phyloP scores from a whole-genome alignment of 2,888 invertebrate species.

The Drosophila affinis region DNA sequence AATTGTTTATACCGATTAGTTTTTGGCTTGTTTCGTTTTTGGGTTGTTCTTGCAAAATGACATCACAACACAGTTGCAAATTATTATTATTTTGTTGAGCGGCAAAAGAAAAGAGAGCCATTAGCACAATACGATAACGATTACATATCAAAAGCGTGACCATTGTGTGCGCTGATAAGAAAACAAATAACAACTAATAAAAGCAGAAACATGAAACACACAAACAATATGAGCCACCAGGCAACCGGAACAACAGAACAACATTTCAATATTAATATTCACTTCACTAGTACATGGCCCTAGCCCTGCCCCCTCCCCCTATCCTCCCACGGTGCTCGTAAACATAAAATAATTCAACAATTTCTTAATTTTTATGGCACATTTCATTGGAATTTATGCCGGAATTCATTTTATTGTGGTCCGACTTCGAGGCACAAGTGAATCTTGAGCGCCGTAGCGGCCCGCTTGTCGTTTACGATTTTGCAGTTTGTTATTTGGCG shows the following conservation, averaged over 20 bases:
- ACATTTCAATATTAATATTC: slow-evolving; percentile 53
- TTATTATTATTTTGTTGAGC: slow-evolving; percentile 57
- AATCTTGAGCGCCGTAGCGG: slow-evolving; percentile 70
- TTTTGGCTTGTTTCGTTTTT: slow-evolving; percentile 51
- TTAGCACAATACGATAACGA: slow-evolving; percentile 53
- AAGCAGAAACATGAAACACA: slow-evolving; percentile 22
- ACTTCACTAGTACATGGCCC: slow-evolving; percentile 8
- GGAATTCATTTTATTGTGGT: slow-evolving; percentile 51
- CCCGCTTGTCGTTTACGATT: slow-evolving; percentile 72
- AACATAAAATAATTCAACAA: slow-evolving; percentile 72
- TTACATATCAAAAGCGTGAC: slow-evolving; percentile 64
- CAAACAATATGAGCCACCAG: slow-evolving; percentile 15
- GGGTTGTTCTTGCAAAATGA: slow-evolving; percentile 69
- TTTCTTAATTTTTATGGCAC: slow-evolving; percentile 73
- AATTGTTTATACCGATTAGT: slow-evolving; percentile 72
- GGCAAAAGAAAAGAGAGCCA: slow-evolving; percentile 68
- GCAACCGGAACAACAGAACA: slow-evolving; percentile 28
- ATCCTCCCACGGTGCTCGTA: slow-evolving; percentile 21
- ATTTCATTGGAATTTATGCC: slow-evolving; percentile 62
- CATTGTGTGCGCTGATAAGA: slow-evolving; percentile 71
- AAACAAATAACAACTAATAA: slow-evolving; percentile 41
- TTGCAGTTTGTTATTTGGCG: slow-evolving; percentile 76
- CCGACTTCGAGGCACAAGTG: slow-evolving; percentile 50
- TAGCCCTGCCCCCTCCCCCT: not conserved
- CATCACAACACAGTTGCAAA: slow-evolving; percentile 71